These are phyloP conservation scores for Drosophila ochracea DNA, from an alignment of 2,888 invertebrate species.

Conservation along the genomic window DNA sequence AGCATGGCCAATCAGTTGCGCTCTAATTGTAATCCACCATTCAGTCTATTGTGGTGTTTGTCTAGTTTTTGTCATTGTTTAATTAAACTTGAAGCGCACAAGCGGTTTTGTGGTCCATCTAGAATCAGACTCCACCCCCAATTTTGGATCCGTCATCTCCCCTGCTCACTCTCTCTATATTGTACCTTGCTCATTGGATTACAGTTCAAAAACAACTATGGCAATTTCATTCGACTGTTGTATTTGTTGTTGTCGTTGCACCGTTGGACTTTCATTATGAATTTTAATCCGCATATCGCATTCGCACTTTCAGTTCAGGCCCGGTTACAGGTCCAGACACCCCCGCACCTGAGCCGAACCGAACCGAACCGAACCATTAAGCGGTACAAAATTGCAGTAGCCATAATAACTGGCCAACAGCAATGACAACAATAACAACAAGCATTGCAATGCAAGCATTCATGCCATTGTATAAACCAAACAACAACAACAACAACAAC, in stretches of 20 bases:
- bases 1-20: constrained; percentile 25
- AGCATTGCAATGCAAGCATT: constrained; percentile 21
- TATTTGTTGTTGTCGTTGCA: constrained; percentile 26
- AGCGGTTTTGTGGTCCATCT: constrained; percentile 69
- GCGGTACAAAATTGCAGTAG: constrained; percentile 76
- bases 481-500: constrained; percentile 67
- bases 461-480: constrained; percentile 65
- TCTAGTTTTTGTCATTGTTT: constrained; percentile 73
- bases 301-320: constrained; percentile 73
- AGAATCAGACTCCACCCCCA: constrained; percentile 15
- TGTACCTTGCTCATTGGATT: constrained; percentile 39
- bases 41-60: constrained; percentile 48
- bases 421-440: constrained; percentile 44
- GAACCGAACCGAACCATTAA: constrained; percentile 62
- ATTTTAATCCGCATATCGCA: constrained; percentile 81
- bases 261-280: constrained; percentile 70
- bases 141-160: neutral
- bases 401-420: constrained; percentile 72
- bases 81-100: constrained; percentile 77
- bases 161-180: neutral
- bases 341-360: constrained; percentile 13
- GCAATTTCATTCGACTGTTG: constrained; percentile 42
- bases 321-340: constrained; percentile 13
- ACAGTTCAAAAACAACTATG: constrained; percentile 52
- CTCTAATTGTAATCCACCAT: constrained; percentile 40